Base-by-base conservation (phyloP, 2,113 vertebrate genomes). In the Chlamydotis undulata region DNA sequence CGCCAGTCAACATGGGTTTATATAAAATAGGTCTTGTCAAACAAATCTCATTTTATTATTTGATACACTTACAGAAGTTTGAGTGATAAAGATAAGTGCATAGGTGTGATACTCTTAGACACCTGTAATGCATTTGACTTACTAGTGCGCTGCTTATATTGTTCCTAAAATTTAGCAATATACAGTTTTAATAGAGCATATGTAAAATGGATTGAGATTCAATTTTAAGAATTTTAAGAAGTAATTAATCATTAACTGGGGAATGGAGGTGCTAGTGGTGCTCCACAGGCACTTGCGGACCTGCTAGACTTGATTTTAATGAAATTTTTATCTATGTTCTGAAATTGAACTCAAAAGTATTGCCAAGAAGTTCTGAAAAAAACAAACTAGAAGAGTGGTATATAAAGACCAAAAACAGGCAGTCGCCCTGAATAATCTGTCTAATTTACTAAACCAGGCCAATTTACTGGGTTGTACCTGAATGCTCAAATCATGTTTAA, bases 401-500 rank as follows among this genome's bases (percentile, higher is more conserved):
- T 22, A 76, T 57, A 53, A 61, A 45, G 64, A 63, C 13, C 15
- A 75, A 70, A 59, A 87, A 18, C 43, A 87, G 33, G 39, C 74
- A 93, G 69, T 53, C 1, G 2, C 49, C 53, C 9, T 61, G 61
- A 82, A 87, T 69, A 64, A 82, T 75, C 33, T 78, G 41, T 78
- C 52, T 82, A n/a, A 55, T 28, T 95, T 53, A 49, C 39, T 71
- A 87, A 73, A 25, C 17, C 73, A 79, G 74, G 28, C 37, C 84
- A 87, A 77, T 94, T 96, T 83, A 87, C 59, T 82, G 26, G 18
- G 63, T 50, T 94, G 75, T 63, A 94, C 33, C 59, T 94, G 87
- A 96, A 86, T 83, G 92, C 79, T 94, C 56, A 94, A 92, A 94
- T 76, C 49, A 70, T 64, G n/a, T 92, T 94, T 96, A 94, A 97